Conservation (phyloP, 2,113 vertebrate genomes). For the Isurus oxyrinchus region DNA sequence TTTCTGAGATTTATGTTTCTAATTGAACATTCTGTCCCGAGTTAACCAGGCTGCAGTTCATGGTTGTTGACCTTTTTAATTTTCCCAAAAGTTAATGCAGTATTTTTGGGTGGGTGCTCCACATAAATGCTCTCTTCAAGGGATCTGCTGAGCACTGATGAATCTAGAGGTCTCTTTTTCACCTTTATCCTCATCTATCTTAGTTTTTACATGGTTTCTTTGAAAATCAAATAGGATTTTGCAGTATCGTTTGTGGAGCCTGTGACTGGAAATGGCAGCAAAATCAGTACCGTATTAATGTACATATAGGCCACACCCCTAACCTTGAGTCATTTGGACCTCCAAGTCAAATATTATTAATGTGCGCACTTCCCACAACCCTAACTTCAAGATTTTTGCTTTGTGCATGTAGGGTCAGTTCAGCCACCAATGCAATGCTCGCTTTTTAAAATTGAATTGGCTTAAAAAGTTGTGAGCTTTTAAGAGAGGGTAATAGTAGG, state of each 20-base stretch:
- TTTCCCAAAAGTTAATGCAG: background rate
- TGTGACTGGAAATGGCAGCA: background rate
- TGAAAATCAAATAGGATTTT: background rate
- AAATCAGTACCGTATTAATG: background rate
- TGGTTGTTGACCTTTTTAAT: background rate
- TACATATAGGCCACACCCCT: background rate
- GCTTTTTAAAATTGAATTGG: background rate
- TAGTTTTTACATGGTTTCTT: background rate
- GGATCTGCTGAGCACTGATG: background rate
- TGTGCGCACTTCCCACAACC: background rate
- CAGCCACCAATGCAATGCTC: too few relatives aligned
- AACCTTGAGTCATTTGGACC: background rate
- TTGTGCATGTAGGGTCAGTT: background rate
- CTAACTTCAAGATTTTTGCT: background rate
- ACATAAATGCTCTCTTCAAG: background rate
- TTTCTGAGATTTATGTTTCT: background rate
- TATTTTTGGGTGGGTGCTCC: background rate
- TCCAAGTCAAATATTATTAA: background rate
- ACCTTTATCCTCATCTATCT: background rate
- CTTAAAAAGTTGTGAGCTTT: background rate
- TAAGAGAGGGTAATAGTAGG: background rate
- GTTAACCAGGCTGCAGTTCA: background rate
- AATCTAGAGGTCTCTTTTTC: background rate
- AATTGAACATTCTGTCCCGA: background rate
- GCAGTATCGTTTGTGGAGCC: too few relatives aligned